phyloP scores from a whole-genome alignment of 2,797 vertebrate species.

The Morelia viridis region DNA sequence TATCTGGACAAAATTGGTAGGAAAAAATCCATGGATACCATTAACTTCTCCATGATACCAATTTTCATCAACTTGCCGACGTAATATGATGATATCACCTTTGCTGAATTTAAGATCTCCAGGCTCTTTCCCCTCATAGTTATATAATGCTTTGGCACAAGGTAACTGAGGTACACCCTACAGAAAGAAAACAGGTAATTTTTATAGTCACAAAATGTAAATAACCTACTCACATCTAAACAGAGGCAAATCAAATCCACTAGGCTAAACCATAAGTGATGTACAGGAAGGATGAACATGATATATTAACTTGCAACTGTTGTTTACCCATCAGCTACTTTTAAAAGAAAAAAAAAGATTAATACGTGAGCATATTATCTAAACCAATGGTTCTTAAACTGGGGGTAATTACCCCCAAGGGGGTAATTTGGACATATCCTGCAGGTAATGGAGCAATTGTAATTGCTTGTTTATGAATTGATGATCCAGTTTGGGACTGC shows the following conservation, averaged over 20 bases:
- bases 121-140: constrained; percentile 96
- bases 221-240: not conserved
- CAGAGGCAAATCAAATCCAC: not conserved
- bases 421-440: not conserved
- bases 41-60: constrained; percentile 98
- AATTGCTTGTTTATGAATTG: not conserved
- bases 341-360: not conserved
- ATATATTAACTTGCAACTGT: not conserved
- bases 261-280: not conserved
- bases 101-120: constrained; percentile 98
- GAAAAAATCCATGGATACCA: constrained; percentile 95
- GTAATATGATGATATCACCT: constrained; percentile 96
- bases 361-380: not conserved
- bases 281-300: too few relatives aligned
- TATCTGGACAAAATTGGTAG: constrained; percentile 97
- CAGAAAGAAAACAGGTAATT: constrained; percentile 37
- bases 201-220: not conserved
- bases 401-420: not conserved
- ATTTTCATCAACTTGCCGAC: constrained; percentile 97
- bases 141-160: constrained; percentile 98
- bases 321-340: constrained; percentile 43
- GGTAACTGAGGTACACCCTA: constrained; percentile 94
- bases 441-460: not conserved
- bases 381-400: not conserved
- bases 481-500: too few relatives aligned